Percentiles rank a stretch among this genome's conserved stretches.
Evolutionary conservation across 2,797 vertebrate genomes (phyloP).

Genomic region (Acipenser oxyrinchus): DNA sequence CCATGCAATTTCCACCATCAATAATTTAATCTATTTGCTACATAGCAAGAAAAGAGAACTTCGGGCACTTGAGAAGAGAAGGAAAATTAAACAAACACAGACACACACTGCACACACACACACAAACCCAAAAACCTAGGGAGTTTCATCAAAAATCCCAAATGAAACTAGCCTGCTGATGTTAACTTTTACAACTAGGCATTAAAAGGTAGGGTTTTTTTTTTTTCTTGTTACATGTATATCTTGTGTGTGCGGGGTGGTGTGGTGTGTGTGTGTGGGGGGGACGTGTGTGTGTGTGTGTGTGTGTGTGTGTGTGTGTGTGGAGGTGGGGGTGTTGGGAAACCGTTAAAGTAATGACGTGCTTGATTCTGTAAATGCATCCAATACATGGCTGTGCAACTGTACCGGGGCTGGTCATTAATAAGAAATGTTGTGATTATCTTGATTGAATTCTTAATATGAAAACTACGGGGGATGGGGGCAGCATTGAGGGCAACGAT

Average conservation of each 20-base stretch:
- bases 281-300: no score
- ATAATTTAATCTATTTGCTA: conserved; percentile 85
- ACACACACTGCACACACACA: neutral
- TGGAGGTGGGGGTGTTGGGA: neutral
- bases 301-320: no score
- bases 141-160: conserved; percentile 50
- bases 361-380: conserved; percentile 41
- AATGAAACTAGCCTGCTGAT: conserved; percentile 73
- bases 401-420: conserved; percentile 74
- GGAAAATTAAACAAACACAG: conserved; percentile 36
- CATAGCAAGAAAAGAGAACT: conserved; percentile 66
- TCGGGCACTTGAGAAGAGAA: conserved; percentile 46
- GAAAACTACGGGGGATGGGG: conserved; percentile 46
- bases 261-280: no score
- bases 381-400: conserved; percentile 61
- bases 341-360: conserved; percentile 54
- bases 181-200: conserved; percentile 78
- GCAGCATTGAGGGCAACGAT: conserved; percentile 42
- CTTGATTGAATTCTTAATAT: conserved; percentile 81
- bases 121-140: conserved; percentile 32
- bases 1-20: conserved; percentile 93
- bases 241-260: no score
- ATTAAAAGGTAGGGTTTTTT: conserved; percentile 84
- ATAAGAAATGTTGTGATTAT: conserved; percentile 85
- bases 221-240: no score